A percentile compares a stretch with the other conserved stretches of the same genome.
Evolutionary conservation across 2,888 invertebrate species (phyloP).

Genomic region (Dynastes tityus): DNA sequence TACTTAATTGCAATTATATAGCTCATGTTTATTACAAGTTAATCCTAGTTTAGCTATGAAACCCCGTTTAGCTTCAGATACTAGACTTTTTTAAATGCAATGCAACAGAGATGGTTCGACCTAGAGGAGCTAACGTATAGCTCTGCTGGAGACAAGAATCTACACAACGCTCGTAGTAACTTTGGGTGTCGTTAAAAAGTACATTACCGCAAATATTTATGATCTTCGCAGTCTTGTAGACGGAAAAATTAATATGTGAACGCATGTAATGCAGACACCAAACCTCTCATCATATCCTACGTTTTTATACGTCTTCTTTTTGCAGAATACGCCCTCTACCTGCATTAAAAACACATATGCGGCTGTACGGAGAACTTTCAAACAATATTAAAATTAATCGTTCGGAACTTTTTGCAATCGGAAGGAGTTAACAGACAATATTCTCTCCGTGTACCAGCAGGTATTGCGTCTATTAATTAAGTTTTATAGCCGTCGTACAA

Average conservation of each 20-base stretch:
- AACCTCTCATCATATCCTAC: background rate
- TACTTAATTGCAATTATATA: constrained; percentile 9
- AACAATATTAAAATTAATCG: constrained; percentile 15
- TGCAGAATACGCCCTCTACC: background rate
- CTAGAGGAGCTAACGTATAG: background rate
- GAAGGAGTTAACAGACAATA: background rate
- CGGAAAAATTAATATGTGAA: constrained; percentile 29
- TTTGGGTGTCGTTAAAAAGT: constrained; percentile 10
- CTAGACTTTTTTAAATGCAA: background rate
- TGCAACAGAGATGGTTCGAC: background rate
- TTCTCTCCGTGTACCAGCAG: constrained; percentile 11
- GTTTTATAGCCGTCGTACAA: constrained; percentile 8
- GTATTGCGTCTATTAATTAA: constrained; percentile 30
- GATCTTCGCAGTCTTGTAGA: constrained; percentile 18
- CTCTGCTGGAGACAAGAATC: background rate
- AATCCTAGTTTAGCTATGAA: constrained; percentile 1
- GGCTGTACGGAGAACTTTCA: constrained; percentile 3
- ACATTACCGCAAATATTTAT: constrained; percentile 26
- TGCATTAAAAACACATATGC: background rate
- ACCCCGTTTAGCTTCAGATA: background rate
- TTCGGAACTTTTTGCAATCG: background rate
- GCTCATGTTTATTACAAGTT: background rate
- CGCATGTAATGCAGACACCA: constrained; percentile 4
- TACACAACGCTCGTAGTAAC: too few species aligned
- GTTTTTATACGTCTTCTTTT: background rate